Evolutionary conservation across 1,140 invertebrate species (phyloP).

Genomic region (Drosophila parabipectinata): DNA sequence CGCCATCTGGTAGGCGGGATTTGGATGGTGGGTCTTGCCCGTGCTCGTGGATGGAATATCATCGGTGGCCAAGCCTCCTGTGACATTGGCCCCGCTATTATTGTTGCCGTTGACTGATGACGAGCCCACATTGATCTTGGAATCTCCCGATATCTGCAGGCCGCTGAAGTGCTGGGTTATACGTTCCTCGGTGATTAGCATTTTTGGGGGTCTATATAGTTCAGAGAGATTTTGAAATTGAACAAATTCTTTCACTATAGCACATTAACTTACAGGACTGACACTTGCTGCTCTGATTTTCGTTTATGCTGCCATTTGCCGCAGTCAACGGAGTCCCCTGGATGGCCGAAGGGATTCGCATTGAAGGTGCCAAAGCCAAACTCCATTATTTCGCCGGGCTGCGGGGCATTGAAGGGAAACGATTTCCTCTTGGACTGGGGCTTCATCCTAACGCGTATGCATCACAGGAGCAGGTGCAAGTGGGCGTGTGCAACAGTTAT

Average conservation of each 20-base stretch:
- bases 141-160: constrained; percentile 88
- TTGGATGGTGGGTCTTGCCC: constrained; percentile 69
- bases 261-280: constrained; percentile 51
- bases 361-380: constrained; percentile 56
- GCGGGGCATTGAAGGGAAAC: constrained; percentile 68
- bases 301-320: constrained; percentile 68
- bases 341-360: constrained; percentile 27
- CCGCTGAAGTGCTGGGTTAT: constrained; percentile 90
- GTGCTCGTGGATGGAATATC: constrained; percentile 73
- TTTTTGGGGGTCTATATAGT: constrained; percentile 86
- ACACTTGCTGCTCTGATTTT: constrained; percentile 56
- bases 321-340: constrained; percentile 31
- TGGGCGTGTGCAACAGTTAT: constrained; percentile 3
- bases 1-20: constrained; percentile 74
- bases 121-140: constrained; percentile 62
- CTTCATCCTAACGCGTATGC: constrained; percentile 24
- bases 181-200: constrained; percentile 92
- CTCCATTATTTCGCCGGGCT: constrained; percentile 70
- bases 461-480: constrained; percentile 3
- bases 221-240: background rate
- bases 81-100: constrained; percentile 60
- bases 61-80: constrained; percentile 64
- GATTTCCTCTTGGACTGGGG: constrained; percentile 36
- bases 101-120: constrained; percentile 55
- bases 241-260: background rate